These are phyloP conservation scores for Lophotriccus pileatus DNA, from an alignment of 2,797 vertebrate species.

Conservation along the genomic window DNA sequence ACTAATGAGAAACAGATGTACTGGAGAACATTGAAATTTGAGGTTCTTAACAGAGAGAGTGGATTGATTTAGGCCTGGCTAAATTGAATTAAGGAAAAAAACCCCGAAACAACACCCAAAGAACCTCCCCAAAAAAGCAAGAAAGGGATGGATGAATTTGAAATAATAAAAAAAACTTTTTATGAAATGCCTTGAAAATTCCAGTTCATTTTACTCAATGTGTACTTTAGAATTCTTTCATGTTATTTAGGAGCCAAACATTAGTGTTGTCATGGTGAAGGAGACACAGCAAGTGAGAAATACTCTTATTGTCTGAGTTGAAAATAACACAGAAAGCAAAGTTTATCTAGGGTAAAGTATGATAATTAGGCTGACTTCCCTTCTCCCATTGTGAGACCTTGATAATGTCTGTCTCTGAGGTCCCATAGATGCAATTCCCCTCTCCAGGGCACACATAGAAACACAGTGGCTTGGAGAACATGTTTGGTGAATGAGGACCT, in stretches of 20 bases:
- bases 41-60: slow-evolving; percentile 10
- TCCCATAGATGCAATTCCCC: rapidly evolving
- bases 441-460: neutral
- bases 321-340: neutral
- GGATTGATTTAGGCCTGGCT: slow-evolving; percentile 6
- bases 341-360: neutral
- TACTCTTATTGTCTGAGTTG: neutral
- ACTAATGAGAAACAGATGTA: slow-evolving; percentile 42
- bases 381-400: neutral
- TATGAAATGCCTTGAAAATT: neutral
- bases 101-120: neutral
- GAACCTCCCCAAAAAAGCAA: neutral
- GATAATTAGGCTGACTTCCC: neutral
- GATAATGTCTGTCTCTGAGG: neutral
- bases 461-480: neutral
- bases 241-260: neutral
- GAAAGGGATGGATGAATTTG: neutral
- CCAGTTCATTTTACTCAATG: neutral
- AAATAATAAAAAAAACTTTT: neutral
- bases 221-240: neutral
- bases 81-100: neutral
- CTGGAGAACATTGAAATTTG: neutral
- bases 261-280: neutral
- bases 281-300: neutral
- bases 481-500: neutral